Conservation (phyloP, 1,140 invertebrate species). For the Hestina assimilis region DNA sequence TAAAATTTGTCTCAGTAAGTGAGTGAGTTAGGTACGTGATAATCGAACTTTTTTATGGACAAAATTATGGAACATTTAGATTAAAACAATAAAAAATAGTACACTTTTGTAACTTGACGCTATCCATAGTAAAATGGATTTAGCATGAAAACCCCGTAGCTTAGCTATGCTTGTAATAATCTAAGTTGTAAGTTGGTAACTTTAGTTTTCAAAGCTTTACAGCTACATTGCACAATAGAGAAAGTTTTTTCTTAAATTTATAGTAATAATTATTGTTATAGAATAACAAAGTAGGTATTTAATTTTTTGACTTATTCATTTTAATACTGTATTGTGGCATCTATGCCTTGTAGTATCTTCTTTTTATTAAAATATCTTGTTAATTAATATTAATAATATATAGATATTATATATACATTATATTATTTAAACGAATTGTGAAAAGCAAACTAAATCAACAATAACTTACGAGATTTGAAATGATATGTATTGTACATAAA, state of each 20-base stretch:
- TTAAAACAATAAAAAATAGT: too few species aligned
- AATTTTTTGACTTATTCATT: background rate
- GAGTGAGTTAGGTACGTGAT: too few species aligned
- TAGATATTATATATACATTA: background rate
- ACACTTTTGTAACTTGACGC: background rate
- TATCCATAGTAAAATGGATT: background rate
- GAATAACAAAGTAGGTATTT: background rate
- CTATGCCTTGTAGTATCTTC: background rate
- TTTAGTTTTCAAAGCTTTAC: constrained; percentile 12
- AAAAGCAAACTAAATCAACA: background rate
- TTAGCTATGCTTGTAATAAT: background rate
- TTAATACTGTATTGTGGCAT: background rate
- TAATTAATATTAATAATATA: background rate
- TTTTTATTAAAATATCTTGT: background rate
- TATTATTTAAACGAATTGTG: background rate
- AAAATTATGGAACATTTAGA: too few species aligned
- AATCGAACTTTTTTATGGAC: too few species aligned
- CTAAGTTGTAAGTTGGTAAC: constrained; percentile 20
- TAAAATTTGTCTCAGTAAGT: too few species aligned
- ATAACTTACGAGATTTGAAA: background rate
- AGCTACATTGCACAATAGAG: constrained; percentile 17
- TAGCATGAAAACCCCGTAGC: background rate
- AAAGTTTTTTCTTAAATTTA: background rate
- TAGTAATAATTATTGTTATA: background rate
- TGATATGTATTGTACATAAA: constrained; percentile 7